Percentiles rank a stretch among this genome's conserved stretches.
phyloP scores from a whole-genome alignment of 2,113 vertebrate genomes.

The Ascaphus truei region DNA sequence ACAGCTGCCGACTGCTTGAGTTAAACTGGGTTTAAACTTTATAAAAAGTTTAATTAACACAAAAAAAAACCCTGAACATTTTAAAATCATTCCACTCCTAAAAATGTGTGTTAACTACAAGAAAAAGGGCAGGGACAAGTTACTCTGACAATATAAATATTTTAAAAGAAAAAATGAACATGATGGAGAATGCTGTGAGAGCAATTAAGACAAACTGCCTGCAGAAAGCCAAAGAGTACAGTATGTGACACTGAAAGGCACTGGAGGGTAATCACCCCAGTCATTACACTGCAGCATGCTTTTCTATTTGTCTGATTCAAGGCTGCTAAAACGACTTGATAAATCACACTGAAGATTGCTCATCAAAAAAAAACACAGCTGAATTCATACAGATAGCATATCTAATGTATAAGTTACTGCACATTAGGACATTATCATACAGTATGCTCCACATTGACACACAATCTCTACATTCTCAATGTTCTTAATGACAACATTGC shows the following conservation, averaged over 20 bases:
- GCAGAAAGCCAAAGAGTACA: neutral
- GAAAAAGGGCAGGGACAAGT: neutral
- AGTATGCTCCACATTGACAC: no score
- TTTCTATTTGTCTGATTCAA: neutral
- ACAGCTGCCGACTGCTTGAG: no score
- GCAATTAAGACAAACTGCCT: slow-evolving; percentile 5
- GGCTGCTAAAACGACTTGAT: slow-evolving; percentile 2
- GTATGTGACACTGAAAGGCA: neutral
- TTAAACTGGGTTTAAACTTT: no score
- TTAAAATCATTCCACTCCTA: neutral
- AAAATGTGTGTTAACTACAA: neutral
- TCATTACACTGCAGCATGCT: slow-evolving; percentile 4
- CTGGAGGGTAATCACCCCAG: neutral
- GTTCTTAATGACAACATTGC: no score
- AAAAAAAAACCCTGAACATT: no score
- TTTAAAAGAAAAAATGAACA: neutral
- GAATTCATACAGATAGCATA: slow-evolving; percentile 16
- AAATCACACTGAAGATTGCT: neutral
- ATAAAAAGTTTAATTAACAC: no score
- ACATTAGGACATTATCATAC: neutral
- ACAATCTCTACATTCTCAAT: no score
- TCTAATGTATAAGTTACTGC: neutral
- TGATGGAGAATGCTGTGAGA: neutral
- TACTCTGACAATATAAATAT: slow-evolving; percentile 14
- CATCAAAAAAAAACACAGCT: slow-evolving; percentile 22